Percentiles rank a stretch among this genome's conserved stretches.
phyloP scores from a whole-genome alignment of 1,140 invertebrate species.

The Drosophila mojavensis region DNA sequence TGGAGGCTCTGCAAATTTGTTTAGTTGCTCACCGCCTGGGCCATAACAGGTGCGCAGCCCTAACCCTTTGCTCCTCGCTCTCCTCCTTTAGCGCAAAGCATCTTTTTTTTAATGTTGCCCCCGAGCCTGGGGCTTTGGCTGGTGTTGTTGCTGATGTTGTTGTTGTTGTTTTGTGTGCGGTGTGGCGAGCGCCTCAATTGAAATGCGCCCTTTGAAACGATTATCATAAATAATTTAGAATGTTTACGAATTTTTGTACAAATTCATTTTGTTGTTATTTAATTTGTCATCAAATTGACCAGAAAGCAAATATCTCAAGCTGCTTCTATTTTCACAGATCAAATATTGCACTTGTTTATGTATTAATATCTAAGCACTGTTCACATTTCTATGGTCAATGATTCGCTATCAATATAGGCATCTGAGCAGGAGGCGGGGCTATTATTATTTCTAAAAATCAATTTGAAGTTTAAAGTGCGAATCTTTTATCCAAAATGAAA shows the following conservation, averaged over 20 bases:
- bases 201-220: slow-evolving; percentile 65
- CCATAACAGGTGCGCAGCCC: slow-evolving; percentile 21
- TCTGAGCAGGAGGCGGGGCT: too few species aligned
- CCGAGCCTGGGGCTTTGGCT: slow-evolving; percentile 25
- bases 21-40: slow-evolving; percentile 55
- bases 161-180: slow-evolving; percentile 12
- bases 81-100: not conserved
- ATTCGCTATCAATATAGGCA: too few species aligned
- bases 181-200: slow-evolving; percentile 34
- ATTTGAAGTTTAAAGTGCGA: too few species aligned
- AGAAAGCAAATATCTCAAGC: slow-evolving; percentile 14
- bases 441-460: too few species aligned
- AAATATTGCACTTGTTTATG: not conserved
- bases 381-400: not conserved
- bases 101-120: slow-evolving; percentile 25
- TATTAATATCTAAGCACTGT: not conserved
- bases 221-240: slow-evolving; percentile 76
- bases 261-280: slow-evolving; percentile 46
- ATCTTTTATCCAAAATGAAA: too few species aligned
- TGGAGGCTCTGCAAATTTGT: slow-evolving; percentile 60
- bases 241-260: slow-evolving; percentile 35
- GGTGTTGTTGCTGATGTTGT: slow-evolving; percentile 2
- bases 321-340: not conserved
- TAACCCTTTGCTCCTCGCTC: not conserved
- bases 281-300: slow-evolving; percentile 57